Evolutionary conservation across 35 echinoderm and acorn worm species (phyloP).

Genomic region (Heliocidaris erythrogramma): DNA sequence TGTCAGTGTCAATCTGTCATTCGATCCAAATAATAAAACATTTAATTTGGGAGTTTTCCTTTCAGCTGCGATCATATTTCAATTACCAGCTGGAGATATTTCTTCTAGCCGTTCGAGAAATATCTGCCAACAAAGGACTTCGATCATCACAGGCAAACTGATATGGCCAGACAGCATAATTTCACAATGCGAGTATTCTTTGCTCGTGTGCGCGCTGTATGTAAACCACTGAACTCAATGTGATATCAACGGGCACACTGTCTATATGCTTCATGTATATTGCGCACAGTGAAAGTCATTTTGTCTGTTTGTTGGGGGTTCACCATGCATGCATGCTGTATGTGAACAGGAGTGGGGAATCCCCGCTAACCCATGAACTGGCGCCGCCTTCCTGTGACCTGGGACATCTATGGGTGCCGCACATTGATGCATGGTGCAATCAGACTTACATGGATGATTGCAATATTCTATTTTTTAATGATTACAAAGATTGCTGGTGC

Average conservation of each 20-base stretch:
- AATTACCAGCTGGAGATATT: not conserved
- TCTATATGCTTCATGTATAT: not conserved
- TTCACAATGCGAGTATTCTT: not conserved
- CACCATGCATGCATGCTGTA: not conserved
- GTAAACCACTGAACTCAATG: not conserved
- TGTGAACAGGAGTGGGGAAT: not conserved
- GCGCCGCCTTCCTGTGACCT: too few species aligned
- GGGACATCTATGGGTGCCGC: too few species aligned
- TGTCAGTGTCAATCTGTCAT: not conserved
- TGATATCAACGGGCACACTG: too few species aligned
- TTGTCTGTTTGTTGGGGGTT: not conserved
- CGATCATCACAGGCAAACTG: not conserved
- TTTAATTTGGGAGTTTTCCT: not conserved
- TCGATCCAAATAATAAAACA: not conserved
- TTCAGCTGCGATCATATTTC: not conserved
- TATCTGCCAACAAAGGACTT: not conserved
- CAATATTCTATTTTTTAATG: not conserved
- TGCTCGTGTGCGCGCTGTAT: not conserved
- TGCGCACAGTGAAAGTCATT: not conserved
- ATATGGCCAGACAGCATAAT: not conserved
- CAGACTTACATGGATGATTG: not conserved
- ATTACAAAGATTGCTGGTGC: not conserved
- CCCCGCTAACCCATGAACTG: not conserved
- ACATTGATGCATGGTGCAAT: not conserved
- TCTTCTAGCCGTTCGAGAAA: not conserved